phyloP scores from a whole-genome alignment of 2,888 invertebrate genomes.

The Meta bourneti region DNA sequence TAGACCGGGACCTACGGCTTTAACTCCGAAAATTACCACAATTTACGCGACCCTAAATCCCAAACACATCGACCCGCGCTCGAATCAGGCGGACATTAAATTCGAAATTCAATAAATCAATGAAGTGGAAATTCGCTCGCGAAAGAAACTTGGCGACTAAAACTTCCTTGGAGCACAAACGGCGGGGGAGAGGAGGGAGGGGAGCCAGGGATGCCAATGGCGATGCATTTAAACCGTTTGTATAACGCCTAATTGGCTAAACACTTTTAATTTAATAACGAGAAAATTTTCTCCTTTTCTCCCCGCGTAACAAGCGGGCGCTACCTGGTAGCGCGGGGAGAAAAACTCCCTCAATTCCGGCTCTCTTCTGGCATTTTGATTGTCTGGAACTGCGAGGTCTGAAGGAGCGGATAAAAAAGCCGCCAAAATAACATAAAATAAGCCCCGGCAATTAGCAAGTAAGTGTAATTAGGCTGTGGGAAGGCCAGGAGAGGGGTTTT shows the following conservation, averaged over 20 bases:
- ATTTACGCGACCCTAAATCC: no score
- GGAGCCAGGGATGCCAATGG: conserved; percentile 29
- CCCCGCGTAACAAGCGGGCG: conserved; percentile 14
- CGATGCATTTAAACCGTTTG: conserved; percentile 65
- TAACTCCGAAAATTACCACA: no score
- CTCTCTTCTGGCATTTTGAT: conserved; percentile 71
- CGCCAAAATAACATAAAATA: conserved; percentile 36
- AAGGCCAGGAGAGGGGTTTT: conserved; percentile 44
- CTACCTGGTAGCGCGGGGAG: conserved; percentile 44
- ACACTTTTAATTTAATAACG: conserved; percentile 76
- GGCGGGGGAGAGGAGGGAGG: neutral
- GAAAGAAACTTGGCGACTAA: conserved; percentile 36
- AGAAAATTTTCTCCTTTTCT: conserved; percentile 52
- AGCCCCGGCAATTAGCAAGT: conserved; percentile 72
- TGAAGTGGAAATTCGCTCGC: neutral
- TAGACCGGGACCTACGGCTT: no score
- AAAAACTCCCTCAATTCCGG: conserved; percentile 57
- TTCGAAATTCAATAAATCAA: neutral
- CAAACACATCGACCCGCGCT: no score
- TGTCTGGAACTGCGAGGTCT: conserved; percentile 47
- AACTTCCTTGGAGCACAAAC: neutral
- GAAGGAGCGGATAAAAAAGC: neutral
- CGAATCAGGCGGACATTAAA: neutral
- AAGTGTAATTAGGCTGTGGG: conserved; percentile 70
- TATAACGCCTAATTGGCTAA: conserved; percentile 74